Conservation (phyloP, 1,140 invertebrate genomes). For the Zaprionus ornatus region DNA sequence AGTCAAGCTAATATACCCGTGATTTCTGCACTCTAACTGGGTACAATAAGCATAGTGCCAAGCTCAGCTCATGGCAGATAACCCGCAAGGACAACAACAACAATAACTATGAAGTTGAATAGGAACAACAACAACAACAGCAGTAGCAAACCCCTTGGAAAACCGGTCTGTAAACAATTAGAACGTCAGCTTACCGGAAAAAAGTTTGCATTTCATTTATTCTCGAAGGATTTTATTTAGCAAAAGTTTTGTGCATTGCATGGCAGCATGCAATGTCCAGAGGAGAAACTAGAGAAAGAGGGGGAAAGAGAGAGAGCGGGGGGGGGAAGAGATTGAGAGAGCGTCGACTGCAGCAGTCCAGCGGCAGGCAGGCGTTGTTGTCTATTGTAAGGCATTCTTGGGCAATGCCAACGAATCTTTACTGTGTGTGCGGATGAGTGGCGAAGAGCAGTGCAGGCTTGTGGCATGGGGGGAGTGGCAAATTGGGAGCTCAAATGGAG, state of each 20-base stretch:
- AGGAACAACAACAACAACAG: constrained; percentile 37
- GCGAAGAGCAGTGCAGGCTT: not conserved
- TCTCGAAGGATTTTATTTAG: constrained; percentile 72
- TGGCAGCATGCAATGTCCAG: constrained; percentile 35
- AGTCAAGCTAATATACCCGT: constrained; percentile 14
- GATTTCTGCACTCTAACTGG: not conserved
- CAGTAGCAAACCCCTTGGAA: constrained; percentile 17
- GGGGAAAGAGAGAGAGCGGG: not conserved
- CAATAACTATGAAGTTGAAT: constrained; percentile 16
- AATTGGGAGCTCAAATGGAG: not conserved
- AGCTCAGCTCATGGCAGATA: constrained; percentile 52
- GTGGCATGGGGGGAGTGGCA: too few relatives aligned
- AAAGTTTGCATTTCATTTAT: constrained; percentile 82
- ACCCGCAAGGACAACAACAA: constrained; percentile 27
- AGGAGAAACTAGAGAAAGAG: not conserved
- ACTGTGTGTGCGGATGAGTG: constrained; percentile 6
- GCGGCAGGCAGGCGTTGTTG: not conserved
- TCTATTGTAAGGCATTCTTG: constrained; percentile 38
- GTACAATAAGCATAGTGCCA: constrained; percentile 39
- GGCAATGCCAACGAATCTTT: constrained; percentile 41
- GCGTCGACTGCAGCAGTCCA: constrained; percentile 4
- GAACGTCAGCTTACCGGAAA: constrained; percentile 78
- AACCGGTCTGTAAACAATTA: constrained; percentile 71
- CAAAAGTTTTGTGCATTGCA: constrained; percentile 51
- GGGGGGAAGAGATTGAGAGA: not conserved